phyloP scores from a whole-genome alignment of 2,113 vertebrate species.

The Megalops atlanticus region DNA sequence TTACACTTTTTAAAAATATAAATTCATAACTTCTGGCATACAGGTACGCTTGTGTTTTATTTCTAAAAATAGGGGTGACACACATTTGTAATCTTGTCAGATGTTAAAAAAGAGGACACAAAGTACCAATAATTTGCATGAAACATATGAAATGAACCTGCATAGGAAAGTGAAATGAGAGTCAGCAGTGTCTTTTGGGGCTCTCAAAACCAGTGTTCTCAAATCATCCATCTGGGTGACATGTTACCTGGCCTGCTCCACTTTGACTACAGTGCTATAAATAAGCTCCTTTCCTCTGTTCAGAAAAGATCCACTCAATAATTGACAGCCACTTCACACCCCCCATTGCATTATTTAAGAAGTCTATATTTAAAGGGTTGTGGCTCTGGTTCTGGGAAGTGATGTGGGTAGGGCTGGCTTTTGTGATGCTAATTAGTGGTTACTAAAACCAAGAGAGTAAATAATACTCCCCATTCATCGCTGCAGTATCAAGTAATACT shows the following conservation, averaged over 20 bases:
- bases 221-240: conserved; percentile 36
- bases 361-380: conserved; percentile 74
- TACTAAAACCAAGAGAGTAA: conserved; percentile 57
- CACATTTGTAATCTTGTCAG: not conserved
- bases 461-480: conserved; percentile 35
- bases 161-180: not conserved
- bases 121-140: not conserved
- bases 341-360: conserved; percentile 75
- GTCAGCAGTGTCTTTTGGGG: not conserved
- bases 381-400: conserved; percentile 58
- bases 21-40: not conserved
- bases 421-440: conserved; percentile 68
- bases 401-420: conserved; percentile 55
- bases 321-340: conserved; percentile 78
- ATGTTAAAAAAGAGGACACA: not conserved
- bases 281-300: conserved; percentile 66
- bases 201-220: conserved; percentile 3
- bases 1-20: too few species aligned
- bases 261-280: conserved; percentile 58
- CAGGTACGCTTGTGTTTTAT: not conserved
- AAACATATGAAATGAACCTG: not conserved
- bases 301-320: conserved; percentile 75
- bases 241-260: conserved; percentile 48
- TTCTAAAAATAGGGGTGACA: not conserved
- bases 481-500: not conserved